phyloP scores from a whole-genome alignment of 2,888 invertebrate genomes.

The Harpalus rufipes region DNA sequence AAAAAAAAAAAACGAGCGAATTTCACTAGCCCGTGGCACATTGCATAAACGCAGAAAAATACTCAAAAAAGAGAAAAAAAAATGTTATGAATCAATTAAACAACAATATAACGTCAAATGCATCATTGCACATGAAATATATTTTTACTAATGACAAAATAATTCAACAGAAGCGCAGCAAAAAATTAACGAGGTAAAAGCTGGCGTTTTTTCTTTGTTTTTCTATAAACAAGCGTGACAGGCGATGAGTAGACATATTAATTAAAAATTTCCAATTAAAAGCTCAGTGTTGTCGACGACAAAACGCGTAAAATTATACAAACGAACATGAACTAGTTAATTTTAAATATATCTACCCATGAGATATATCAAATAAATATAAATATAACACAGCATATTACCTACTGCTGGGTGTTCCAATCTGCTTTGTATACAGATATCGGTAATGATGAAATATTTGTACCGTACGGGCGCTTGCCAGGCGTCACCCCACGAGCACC shows the following conservation, averaged over 20 bases:
- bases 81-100: constrained; percentile 33
- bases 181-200: constrained; percentile 47
- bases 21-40: constrained; percentile 12
- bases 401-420: too few species aligned
- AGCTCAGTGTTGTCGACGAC: constrained; percentile 10
- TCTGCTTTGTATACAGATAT: too few species aligned
- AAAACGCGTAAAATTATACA: constrained; percentile 41
- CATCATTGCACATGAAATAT: constrained; percentile 32
- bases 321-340: constrained; percentile 26
- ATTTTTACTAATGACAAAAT: constrained; percentile 50
- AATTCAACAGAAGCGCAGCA: constrained; percentile 36
- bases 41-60: not conserved
- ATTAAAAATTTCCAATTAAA: constrained; percentile 58
- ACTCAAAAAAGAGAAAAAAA: constrained; percentile 24
- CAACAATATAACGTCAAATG: constrained; percentile 19
- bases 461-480: too few species aligned
- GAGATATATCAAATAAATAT: too few species aligned
- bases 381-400: too few species aligned
- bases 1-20: not conserved
- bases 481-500: too few species aligned
- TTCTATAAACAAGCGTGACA: constrained; percentile 46
- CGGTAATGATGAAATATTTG: too few species aligned
- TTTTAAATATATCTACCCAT: not conserved
- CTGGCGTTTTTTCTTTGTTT: constrained; percentile 26
- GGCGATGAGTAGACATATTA: constrained; percentile 52